These are phyloP conservation scores for Acrobasis suavella DNA, from an alignment of 2,888 invertebrate species.

Conservation along the genomic window DNA sequence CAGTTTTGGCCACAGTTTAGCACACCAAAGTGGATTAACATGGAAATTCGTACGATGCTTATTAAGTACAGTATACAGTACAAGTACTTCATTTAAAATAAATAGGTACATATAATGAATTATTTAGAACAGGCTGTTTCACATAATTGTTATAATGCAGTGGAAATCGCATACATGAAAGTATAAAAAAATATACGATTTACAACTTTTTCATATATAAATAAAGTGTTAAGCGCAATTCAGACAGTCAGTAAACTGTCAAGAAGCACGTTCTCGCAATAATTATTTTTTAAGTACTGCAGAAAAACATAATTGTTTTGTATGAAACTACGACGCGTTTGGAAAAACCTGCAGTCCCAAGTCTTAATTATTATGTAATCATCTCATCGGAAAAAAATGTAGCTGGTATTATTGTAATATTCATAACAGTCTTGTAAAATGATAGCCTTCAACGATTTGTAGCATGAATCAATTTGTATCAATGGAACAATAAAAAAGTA, in stretches of 20 bases:
- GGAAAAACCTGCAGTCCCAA: slow-evolving; percentile 6
- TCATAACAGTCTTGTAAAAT: neutral
- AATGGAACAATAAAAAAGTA: neutral
- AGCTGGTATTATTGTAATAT: neutral
- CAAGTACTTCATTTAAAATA: neutral
- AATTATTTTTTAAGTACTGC: slow-evolving; percentile 3
- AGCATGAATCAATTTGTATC: neutral
- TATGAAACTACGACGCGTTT: neutral
- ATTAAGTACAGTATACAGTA: no score
- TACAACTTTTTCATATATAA: neutral
- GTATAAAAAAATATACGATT: no score
- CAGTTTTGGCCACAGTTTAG: slow-evolving; percentile 15
- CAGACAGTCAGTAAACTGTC: neutral
- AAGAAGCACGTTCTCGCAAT: slow-evolving; percentile 8
- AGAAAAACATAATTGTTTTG: slow-evolving; percentile 5
- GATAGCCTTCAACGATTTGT: neutral
- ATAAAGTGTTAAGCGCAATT: neutral
- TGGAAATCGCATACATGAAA: no score
- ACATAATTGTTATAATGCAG: no score
- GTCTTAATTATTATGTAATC: slow-evolving; percentile 1
- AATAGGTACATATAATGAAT: no score
- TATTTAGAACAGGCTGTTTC: no score
- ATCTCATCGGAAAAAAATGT: neutral
- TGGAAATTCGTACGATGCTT: slow-evolving; percentile 1
- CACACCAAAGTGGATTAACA: slow-evolving; percentile 12